A percentile compares a stretch with the other conserved stretches of the same genome.
Conservation (phyloP, 2,888 invertebrate species). For the Lasioglossum villosulum region DNA sequence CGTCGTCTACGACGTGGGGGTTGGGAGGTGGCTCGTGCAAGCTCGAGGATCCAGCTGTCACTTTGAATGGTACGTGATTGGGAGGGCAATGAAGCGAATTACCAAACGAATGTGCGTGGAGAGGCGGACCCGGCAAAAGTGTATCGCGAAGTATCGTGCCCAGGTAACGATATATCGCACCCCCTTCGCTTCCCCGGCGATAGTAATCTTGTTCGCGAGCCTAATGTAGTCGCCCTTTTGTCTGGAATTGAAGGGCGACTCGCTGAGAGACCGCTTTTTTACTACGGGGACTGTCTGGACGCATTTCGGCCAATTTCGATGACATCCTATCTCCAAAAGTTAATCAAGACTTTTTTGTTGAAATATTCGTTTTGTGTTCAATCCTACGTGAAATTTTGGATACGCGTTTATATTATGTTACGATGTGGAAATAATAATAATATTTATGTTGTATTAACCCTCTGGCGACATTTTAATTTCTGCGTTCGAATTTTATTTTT, state of each 20-base stretch:
- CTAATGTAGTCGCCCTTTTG: conserved; percentile 43
- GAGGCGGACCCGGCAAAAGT: conserved; percentile 61
- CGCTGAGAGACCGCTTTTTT: background rate
- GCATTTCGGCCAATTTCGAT: background rate
- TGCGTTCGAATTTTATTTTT: background rate
- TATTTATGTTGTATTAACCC: too few relatives aligned
- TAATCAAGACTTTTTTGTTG: background rate
- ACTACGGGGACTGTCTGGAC: background rate
- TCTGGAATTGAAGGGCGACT: conserved; percentile 19
- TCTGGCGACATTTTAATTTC: background rate
- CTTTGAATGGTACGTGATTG: conserved; percentile 81
- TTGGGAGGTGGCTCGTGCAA: conserved; percentile 44
- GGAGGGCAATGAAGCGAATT: conserved; percentile 79
- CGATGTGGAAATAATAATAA: too few relatives aligned
- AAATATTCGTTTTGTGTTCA: background rate
- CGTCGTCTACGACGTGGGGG: background rate
- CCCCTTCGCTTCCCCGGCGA: conserved; percentile 25
- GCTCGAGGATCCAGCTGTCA: conserved; percentile 75
- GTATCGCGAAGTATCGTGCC: conserved; percentile 67
- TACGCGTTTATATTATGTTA: background rate
- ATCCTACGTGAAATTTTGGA: background rate
- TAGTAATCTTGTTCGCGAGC: conserved; percentile 61
- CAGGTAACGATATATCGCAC: conserved; percentile 59
- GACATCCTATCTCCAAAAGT: background rate
- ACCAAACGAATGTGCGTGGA: conserved; percentile 67